phyloP scores from a whole-genome alignment of 2,888 invertebrate species.

The Nomada fucata region DNA sequence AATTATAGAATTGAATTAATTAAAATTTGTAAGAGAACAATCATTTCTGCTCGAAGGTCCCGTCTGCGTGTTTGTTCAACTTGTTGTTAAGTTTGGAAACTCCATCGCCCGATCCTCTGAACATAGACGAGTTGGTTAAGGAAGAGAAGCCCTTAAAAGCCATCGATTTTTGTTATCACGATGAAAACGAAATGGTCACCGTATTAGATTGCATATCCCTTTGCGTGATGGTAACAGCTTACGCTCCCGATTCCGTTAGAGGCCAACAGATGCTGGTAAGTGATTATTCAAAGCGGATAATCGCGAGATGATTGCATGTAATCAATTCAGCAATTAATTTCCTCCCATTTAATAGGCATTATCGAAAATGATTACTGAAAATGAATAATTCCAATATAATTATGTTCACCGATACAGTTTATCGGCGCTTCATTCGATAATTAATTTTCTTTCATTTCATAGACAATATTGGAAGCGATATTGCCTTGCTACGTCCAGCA shows the following conservation, averaged over 20 bases:
- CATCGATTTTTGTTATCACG: slow-evolving; percentile 99
- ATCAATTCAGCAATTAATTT: too few relatives aligned
- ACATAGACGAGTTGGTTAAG: slow-evolving; percentile 96
- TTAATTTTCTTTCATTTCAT: slow-evolving; percentile 38
- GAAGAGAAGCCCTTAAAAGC: slow-evolving; percentile 96
- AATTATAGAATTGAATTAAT: neutral
- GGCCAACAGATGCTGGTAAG: slow-evolving; percentile 95
- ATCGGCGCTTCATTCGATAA: neutral
- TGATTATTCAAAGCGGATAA: neutral
- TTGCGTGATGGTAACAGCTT: slow-evolving; percentile 99
- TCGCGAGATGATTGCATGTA: too few relatives aligned
- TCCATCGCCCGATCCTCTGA: slow-evolving; percentile 96
- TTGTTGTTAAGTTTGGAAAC: slow-evolving; percentile 96
- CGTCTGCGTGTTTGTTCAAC: slow-evolving; percentile 96
- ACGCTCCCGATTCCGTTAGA: slow-evolving; percentile 97
- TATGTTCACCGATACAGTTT: neutral
- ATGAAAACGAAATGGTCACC: slow-evolving; percentile 98
- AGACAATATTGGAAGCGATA: slow-evolving; percentile 98
- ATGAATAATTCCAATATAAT: too few relatives aligned
- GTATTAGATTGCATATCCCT: slow-evolving; percentile 99
- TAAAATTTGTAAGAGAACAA: neutral
- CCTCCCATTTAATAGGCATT: too few relatives aligned
- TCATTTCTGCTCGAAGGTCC: slow-evolving; percentile 86
- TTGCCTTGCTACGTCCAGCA: slow-evolving; percentile 97
- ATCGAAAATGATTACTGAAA: too few relatives aligned